phyloP scores from a whole-genome alignment of 2,113 vertebrate genomes.

The Brachirus orientalis region DNA sequence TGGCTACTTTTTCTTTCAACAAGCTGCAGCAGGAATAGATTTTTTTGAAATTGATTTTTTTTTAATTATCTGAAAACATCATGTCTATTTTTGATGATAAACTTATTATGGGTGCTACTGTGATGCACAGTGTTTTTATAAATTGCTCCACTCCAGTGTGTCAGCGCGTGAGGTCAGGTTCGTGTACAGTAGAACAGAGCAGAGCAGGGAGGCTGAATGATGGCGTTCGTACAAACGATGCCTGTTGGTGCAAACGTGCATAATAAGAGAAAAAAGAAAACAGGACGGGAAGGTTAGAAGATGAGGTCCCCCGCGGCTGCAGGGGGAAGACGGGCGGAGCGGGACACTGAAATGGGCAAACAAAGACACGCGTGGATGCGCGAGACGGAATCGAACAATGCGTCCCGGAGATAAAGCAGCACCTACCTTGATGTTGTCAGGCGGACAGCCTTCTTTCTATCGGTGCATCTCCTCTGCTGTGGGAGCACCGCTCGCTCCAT shows the following conservation, averaged over 20 bases:
- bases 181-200: slow-evolving; percentile 20
- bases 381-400: slow-evolving; percentile 41
- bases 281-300: slow-evolving; percentile 3
- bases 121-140: no score
- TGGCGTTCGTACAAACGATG: slow-evolving; percentile 69
- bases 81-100: no score
- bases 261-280: slow-evolving; percentile 63
- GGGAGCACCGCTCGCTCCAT: slow-evolving; percentile 49
- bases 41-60: no score
- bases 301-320: no score
- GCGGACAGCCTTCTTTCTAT: slow-evolving; percentile 53
- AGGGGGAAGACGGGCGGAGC: slow-evolving; percentile 7
- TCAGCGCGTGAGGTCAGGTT: background rate
- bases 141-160: no score
- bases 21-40: no score
- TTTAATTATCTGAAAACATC: no score
- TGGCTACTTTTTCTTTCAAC: no score
- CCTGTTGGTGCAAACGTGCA: slow-evolving; percentile 56
- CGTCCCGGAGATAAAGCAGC: slow-evolving; percentile 29
- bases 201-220: slow-evolving; percentile 45
- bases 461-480: slow-evolving; percentile 65
- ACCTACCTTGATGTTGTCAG: slow-evolving; percentile 68
- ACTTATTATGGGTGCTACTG: no score
- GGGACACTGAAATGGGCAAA: slow-evolving; percentile 18
- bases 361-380: slow-evolving; percentile 43